Conservation (phyloP, 2,797 vertebrate genomes). For the Falco novaeseelandiae region DNA sequence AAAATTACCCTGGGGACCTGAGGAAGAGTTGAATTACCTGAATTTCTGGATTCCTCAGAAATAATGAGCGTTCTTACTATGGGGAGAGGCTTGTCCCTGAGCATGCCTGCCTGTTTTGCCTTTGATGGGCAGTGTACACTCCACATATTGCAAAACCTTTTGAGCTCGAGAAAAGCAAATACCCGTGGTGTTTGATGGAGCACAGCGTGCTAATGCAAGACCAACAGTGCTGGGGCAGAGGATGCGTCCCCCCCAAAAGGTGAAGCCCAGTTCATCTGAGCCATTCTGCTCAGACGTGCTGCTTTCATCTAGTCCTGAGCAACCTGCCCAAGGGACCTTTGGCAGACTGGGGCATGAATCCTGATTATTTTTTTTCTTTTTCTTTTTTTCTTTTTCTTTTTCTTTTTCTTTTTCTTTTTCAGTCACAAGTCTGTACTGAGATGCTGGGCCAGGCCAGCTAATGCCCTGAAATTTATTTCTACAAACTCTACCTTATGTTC, state of each 20-base stretch:
- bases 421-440: neutral
- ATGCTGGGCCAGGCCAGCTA: neutral
- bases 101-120: rapidly evolving
- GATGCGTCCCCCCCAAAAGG: neutral
- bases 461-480: neutral
- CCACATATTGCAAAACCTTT: neutral
- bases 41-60: conserved; percentile 3
- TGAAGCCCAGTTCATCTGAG: neutral
- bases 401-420: neutral
- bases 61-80: neutral
- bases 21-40: neutral
- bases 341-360: neutral
- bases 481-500: neutral
- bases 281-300: neutral
- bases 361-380: neutral
- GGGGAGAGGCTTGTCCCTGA: neutral
- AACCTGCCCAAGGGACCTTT: neutral
- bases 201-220: neutral
- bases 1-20: neutral
- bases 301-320: neutral
- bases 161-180: neutral
- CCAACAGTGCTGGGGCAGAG: neutral
- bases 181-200: neutral
- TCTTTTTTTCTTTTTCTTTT: neutral
- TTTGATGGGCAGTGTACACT: rapidly evolving